phyloP scores from a whole-genome alignment of 1,140 invertebrate species.

The Aplysia californica region DNA sequence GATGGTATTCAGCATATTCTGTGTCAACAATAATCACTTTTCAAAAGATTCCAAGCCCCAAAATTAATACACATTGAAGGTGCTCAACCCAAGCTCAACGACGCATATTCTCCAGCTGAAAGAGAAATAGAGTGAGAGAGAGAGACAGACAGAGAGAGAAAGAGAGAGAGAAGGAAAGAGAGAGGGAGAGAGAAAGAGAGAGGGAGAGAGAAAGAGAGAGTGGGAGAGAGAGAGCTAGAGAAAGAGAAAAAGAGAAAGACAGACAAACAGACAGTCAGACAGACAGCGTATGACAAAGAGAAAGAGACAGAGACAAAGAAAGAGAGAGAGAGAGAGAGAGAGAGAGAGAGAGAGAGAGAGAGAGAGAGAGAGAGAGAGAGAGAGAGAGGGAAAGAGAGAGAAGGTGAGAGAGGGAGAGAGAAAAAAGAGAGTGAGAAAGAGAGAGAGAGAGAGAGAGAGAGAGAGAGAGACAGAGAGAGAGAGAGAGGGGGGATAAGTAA shows the following conservation, averaged over 20 bases:
- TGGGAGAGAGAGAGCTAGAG: too few species aligned
- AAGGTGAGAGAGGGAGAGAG: too few species aligned
- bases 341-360: conserved; percentile 4
- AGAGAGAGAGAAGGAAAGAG: conserved; percentile 3
- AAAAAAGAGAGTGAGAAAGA: not conserved
- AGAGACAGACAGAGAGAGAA: conserved; percentile 19
- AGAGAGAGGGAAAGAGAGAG: not conserved
- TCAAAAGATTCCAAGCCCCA: too few species aligned
- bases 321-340: conserved; percentile 1
- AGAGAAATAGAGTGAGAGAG: conserved; percentile 23
- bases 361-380: not conserved
- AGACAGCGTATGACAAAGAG: too few species aligned
- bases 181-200: conserved; percentile 18
- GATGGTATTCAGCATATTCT: too few species aligned
- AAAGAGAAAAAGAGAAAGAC: too few species aligned
- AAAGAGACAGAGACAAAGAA: too few species aligned
- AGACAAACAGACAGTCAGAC: too few species aligned
- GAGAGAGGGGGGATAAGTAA: not conserved
- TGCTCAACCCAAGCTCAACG: too few species aligned
- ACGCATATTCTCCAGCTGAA: too few species aligned
- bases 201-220: conserved; percentile 23
- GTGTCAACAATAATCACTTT: too few species aligned
- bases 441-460: not conserved
- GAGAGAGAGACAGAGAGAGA: not conserved
- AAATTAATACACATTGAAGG: too few species aligned